Conservation (phyloP, 2,888 invertebrate genomes). For the Ormyrus rosae region DNA sequence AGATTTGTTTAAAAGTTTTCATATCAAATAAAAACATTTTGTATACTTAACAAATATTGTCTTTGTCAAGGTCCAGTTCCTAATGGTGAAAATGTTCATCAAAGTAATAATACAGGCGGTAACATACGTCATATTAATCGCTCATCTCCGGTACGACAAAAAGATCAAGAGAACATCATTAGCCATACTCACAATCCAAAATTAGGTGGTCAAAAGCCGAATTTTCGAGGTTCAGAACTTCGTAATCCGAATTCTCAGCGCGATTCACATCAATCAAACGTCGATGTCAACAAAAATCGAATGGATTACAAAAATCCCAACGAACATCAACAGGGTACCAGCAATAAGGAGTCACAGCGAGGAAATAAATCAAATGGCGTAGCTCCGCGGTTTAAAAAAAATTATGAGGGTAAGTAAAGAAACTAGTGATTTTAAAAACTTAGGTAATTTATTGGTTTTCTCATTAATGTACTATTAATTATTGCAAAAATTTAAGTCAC, state of each 20-base stretch:
- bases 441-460: conserved; percentile 39
- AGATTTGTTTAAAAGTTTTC: background rate
- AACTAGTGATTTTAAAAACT: conserved; percentile 21
- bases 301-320: conserved; percentile 39
- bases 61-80: conserved; percentile 16
- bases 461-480: background rate
- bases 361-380: conserved; percentile 58
- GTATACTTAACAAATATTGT: background rate
- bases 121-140: conserved; percentile 50
- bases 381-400: conserved; percentile 65
- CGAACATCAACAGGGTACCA: conserved; percentile 35
- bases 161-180: conserved; percentile 39
- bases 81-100: conserved; percentile 25
- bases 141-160: conserved; percentile 33
- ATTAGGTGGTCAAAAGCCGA: conserved; percentile 42
- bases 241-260: conserved; percentile 27
- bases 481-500: conserved; percentile 24
- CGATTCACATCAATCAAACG: conserved; percentile 40
- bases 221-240: conserved; percentile 35
- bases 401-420: conserved; percentile 60
- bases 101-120: conserved; percentile 34
- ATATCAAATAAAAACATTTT: background rate
- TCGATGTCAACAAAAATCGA: conserved; percentile 44
- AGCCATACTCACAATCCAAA: conserved; percentile 23
- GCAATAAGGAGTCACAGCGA: conserved; percentile 54